These are phyloP conservation scores for Strigamia maritima DNA, from an alignment of 2,888 invertebrate genomes.

Conservation along the genomic window DNA sequence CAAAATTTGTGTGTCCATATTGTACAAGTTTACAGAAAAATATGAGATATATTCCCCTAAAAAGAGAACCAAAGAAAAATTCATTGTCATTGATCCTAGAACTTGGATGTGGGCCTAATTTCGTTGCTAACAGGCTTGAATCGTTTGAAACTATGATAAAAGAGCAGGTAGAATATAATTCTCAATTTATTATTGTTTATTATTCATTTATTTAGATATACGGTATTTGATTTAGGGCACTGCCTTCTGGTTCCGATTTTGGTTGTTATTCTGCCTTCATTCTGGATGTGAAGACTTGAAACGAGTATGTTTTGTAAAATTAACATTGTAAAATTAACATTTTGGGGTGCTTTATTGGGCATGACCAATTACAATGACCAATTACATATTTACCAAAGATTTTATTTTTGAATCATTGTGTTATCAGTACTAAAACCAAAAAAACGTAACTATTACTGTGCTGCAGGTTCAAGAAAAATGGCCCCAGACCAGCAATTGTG, in stretches of 20 bases:
- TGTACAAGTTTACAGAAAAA: too few relatives aligned
- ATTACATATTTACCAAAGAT: too few relatives aligned
- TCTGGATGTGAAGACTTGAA: neutral
- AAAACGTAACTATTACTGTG: too few relatives aligned
- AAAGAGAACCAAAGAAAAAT: slow-evolving; percentile 4
- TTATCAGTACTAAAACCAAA: too few relatives aligned
- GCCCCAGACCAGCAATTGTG: neutral
- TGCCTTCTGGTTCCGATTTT: neutral
- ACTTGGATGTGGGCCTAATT: neutral
- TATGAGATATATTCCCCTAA: neutral
- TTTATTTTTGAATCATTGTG: too few relatives aligned
- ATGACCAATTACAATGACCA: neutral
- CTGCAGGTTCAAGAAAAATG: neutral
- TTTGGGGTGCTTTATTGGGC: neutral
- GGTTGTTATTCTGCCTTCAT: neutral
- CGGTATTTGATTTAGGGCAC: neutral
- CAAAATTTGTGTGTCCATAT: neutral
- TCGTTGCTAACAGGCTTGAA: neutral
- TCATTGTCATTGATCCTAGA: neutral
- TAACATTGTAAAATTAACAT: too few relatives aligned
- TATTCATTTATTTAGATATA: neutral
- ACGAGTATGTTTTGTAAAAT: neutral
- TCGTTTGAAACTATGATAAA: neutral
- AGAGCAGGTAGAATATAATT: neutral
- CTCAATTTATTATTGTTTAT: neutral